Evolutionary conservation across 2,888 invertebrate species (phyloP).

Genomic region (Parapristionchus giblindavisi): DNA sequence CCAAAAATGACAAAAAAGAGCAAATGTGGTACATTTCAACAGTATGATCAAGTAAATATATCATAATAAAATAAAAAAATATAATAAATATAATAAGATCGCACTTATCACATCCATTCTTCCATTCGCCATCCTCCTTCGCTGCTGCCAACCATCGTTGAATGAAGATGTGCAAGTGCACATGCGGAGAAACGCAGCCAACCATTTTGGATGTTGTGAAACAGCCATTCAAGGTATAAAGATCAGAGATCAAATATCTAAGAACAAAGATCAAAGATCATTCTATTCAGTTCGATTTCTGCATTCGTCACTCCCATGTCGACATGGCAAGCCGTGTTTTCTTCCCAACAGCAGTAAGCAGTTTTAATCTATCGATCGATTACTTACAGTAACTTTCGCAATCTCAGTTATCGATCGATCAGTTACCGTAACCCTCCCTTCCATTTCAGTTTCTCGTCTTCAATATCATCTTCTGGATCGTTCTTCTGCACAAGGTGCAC

Average conservation of each 20-base stretch:
- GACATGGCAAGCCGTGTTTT: slow-evolving; percentile 56
- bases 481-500: slow-evolving; percentile 54
- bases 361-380: no score
- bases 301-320: slow-evolving; percentile 57
- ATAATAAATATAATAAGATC: no score
- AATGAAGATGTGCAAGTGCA: slow-evolving; percentile 58
- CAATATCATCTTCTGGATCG: slow-evolving; percentile 59
- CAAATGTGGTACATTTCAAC: no score
- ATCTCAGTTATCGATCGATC: no score
- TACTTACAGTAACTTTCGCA: no score
- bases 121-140: no score
- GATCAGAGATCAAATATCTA: no score
- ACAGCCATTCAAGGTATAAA: slow-evolving; percentile 31
- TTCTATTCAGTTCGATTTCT: slow-evolving; percentile 41
- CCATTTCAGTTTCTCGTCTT: slow-evolving; percentile 58
- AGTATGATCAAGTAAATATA: no score
- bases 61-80: slow-evolving; percentile 45
- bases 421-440: no score
- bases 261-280: no score
- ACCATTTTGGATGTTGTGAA: slow-evolving; percentile 2
- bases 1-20: not conserved
- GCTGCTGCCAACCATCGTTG: no score
- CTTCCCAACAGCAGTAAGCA: slow-evolving; percentile 52
- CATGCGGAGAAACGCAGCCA: slow-evolving; percentile 49
- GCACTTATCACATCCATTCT: no score